Conservation (phyloP, 2,113 vertebrate species). For the Chroicocephalus ridibundus region DNA sequence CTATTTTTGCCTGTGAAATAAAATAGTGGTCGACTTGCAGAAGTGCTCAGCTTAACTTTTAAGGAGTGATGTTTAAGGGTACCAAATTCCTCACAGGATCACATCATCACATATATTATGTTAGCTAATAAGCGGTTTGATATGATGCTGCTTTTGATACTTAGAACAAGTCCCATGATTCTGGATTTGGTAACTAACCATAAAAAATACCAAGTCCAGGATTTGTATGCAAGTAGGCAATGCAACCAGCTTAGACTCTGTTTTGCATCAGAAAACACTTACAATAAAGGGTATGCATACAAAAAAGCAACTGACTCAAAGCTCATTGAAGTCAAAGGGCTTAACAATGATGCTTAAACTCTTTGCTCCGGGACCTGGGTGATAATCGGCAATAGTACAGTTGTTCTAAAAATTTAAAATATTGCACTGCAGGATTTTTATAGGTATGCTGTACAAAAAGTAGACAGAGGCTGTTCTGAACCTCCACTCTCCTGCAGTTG, state of each 20-base stretch:
- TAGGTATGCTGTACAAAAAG: background rate
- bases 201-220: background rate
- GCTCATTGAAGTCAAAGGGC: background rate
- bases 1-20: background rate
- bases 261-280: conserved; percentile 55
- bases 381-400: background rate
- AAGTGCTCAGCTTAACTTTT: background rate
- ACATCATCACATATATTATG: background rate
- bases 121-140: background rate
- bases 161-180: background rate
- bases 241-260: background rate
- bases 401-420: background rate
- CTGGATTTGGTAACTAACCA: background rate
- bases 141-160: background rate
- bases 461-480: background rate
- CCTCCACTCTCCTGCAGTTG: background rate
- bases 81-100: background rate
- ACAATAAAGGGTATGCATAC: background rate
- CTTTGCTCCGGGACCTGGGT: background rate
- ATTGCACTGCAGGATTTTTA: background rate
- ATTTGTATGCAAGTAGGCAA: conserved; percentile 27
- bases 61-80: background rate
- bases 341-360: background rate
- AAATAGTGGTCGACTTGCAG: background rate
- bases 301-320: conserved; percentile 7